These are phyloP conservation scores for Porites divaricata DNA, from an alignment of 92 coral and sea anemone species.

Conservation along the genomic window DNA sequence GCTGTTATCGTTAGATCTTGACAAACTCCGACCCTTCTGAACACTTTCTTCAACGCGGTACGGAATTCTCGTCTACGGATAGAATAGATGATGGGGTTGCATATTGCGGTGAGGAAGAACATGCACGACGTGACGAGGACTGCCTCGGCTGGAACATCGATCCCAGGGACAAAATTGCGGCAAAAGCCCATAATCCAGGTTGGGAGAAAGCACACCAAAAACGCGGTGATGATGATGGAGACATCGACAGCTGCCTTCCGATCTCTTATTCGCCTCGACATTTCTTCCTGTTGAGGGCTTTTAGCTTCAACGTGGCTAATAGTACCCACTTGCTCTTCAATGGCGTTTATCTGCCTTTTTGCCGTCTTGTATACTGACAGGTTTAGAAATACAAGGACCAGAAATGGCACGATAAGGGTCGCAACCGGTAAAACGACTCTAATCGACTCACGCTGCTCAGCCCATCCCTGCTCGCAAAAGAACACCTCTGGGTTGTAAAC, in stretches of 20 bases:
- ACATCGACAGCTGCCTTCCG: conserved; percentile 5
- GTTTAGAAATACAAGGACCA: background rate
- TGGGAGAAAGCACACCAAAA: background rate
- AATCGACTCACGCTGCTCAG: background rate
- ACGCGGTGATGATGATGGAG: background rate
- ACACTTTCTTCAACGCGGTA: background rate
- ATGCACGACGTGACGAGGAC: background rate
- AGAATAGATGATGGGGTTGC: background rate
- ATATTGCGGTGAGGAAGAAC: background rate
- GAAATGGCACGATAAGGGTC: background rate
- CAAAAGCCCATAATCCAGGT: background rate
- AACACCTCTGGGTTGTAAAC: conserved; percentile 5
- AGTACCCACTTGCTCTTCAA: background rate
- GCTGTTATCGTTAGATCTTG: background rate
- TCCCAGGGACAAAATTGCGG: background rate
- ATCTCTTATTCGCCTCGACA: background rate
- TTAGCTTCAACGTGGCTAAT: background rate
- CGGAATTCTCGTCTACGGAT: background rate
- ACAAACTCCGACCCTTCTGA: background rate
- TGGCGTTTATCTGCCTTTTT: background rate
- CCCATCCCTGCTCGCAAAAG: background rate
- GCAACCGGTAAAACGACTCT: background rate
- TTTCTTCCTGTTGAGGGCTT: background rate
- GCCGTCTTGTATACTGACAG: background rate
- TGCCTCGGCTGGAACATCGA: background rate